These are phyloP conservation scores for Holacanthella duospinosa DNA, from an alignment of 2,888 invertebrate species.

Conservation along the genomic window DNA sequence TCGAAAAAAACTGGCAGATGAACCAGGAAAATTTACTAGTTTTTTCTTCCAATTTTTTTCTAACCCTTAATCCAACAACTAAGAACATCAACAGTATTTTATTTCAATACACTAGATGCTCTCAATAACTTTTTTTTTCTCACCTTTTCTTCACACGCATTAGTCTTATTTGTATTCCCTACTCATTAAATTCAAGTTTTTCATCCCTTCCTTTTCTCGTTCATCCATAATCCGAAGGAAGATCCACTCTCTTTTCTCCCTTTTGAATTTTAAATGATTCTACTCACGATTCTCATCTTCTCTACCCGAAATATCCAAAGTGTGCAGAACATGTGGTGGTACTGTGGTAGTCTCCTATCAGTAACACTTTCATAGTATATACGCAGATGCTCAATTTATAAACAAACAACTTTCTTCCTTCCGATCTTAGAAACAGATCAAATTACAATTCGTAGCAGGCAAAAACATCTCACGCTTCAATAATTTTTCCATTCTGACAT, in stretches of 20 bases:
- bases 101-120: neutral
- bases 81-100: neutral
- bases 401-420: neutral
- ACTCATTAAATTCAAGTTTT: constrained; percentile 4
- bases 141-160: neutral
- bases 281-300: constrained; percentile 6
- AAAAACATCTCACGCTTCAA: neutral
- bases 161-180: neutral
- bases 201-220: neutral
- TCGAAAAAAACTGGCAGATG: neutral
- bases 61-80: neutral
- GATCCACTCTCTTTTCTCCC: neutral
- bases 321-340: neutral
- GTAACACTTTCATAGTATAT: neutral
- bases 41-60: neutral
- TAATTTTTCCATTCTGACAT: too few relatives aligned
- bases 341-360: neutral
- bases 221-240: neutral
- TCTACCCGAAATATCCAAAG: neutral
- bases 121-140: neutral
- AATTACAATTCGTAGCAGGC: neutral
- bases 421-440: neutral
- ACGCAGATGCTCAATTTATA: neutral
- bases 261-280: constrained; percentile 3
- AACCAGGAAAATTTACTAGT: neutral